Conservation (phyloP, 2,888 invertebrate species). For the Drosophila quinaria region DNA sequence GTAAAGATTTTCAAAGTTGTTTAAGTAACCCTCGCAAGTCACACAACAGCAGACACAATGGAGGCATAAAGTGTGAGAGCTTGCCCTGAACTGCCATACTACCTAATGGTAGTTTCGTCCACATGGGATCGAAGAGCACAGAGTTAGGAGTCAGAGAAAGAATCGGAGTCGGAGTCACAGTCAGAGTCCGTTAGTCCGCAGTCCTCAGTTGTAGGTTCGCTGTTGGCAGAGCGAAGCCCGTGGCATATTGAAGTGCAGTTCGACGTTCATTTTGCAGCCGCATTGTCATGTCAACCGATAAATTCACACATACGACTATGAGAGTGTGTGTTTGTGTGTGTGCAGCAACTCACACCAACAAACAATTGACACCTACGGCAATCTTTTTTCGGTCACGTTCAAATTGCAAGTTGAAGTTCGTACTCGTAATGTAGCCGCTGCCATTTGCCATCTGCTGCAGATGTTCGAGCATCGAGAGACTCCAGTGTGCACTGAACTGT, state of each 20-base stretch:
- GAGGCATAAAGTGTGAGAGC: constrained; percentile 63
- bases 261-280: constrained; percentile 81
- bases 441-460: constrained; percentile 37
- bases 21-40: constrained; percentile 52
- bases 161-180: constrained; percentile 18
- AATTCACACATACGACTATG: constrained; percentile 68
- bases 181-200: constrained; percentile 31
- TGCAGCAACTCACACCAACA: constrained; percentile 59
- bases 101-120: constrained; percentile 76
- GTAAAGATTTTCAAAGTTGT: neutral
- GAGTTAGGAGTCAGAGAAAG: constrained; percentile 47
- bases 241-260: constrained; percentile 80
- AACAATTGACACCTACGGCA: constrained; percentile 82
- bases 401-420: constrained; percentile 71
- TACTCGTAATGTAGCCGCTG: constrained; percentile 43
- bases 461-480: constrained; percentile 42
- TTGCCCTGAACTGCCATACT: constrained; percentile 63
- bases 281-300: constrained; percentile 83
- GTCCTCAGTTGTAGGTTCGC: constrained; percentile 34
- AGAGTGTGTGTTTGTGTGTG: constrained; percentile 9
- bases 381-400: constrained; percentile 70
- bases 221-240: constrained; percentile 43
- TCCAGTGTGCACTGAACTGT: constrained; percentile 72
- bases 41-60: constrained; percentile 32
- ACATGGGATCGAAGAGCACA: constrained; percentile 76